phyloP scores from a whole-genome alignment of 2,113 vertebrate genomes.

The Cygnus atratus region DNA sequence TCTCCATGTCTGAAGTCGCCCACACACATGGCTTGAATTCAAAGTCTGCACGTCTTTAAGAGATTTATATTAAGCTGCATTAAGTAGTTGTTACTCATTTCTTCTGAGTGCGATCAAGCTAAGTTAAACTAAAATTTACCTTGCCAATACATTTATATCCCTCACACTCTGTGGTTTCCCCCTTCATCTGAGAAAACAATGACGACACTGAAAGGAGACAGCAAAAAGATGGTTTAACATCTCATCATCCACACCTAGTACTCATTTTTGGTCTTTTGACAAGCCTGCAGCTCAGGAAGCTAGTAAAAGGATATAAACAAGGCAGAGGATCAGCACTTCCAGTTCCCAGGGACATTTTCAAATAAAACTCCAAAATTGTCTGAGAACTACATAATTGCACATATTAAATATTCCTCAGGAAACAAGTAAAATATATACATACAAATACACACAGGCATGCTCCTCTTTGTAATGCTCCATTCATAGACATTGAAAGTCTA shows the following conservation, averaged over 20 bases:
- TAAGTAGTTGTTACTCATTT: constrained; percentile 19
- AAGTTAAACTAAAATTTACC: background rate
- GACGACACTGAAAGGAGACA: background rate
- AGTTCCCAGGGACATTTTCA: background rate
- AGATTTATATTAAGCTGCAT: constrained; percentile 1
- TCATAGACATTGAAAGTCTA: background rate
- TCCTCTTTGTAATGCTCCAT: background rate
- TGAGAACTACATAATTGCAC: background rate
- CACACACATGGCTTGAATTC: background rate
- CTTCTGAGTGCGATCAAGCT: background rate
- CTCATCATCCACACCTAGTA: background rate
- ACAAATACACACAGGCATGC: background rate
- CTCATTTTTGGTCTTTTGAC: background rate
- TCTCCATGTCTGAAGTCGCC: background rate
- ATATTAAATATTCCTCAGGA: background rate
- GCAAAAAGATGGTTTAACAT: background rate
- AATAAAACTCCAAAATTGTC: background rate
- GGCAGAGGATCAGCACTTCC: background rate
- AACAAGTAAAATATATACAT: background rate
- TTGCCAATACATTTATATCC: background rate
- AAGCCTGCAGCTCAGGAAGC: background rate
- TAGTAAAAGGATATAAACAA: background rate
- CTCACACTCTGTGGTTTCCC: background rate
- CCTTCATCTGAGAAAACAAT: background rate
- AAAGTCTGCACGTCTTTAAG: background rate